Conservation (phyloP, 2,113 vertebrate species). For the Muntiacus reevesi region DNA sequence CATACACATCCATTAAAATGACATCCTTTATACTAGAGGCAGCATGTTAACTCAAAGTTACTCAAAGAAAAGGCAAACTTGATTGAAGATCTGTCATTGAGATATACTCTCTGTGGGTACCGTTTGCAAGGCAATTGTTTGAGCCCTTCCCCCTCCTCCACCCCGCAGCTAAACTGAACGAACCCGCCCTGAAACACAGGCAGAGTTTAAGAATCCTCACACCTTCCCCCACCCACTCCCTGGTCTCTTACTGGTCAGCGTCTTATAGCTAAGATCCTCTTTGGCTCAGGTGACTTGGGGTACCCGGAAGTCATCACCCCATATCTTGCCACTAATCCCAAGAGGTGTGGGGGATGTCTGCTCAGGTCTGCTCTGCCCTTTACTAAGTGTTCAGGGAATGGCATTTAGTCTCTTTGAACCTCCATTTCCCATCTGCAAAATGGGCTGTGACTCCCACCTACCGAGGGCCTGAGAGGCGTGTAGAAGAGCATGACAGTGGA, state of each 20-base stretch:
- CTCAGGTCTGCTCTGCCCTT: background rate
- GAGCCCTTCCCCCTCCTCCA: background rate
- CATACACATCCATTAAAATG: background rate
- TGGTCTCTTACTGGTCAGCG: background rate
- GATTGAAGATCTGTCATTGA: background rate
- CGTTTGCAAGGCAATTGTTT: background rate
- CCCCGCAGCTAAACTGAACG: background rate
- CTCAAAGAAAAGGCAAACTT: background rate
- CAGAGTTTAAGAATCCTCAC: accelerated
- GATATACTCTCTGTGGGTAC: background rate
- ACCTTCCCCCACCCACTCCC: accelerated
- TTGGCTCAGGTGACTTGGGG: background rate
- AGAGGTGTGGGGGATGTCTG: background rate
- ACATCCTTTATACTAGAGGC: background rate
- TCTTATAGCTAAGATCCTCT: background rate
- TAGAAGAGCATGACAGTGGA: background rate
- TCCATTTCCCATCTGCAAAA: background rate
- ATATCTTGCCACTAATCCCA: background rate
- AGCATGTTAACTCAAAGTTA: background rate
- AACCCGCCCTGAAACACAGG: accelerated
- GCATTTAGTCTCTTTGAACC: background rate
- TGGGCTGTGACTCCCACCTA: background rate
- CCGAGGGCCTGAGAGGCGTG: background rate
- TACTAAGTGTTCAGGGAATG: background rate
- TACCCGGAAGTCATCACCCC: background rate